A percentile compares a stretch with the other conserved stretches of the same genome.
Conservation (phyloP, 2,888 invertebrate genomes). For the Sarcophaga rosellei region DNA sequence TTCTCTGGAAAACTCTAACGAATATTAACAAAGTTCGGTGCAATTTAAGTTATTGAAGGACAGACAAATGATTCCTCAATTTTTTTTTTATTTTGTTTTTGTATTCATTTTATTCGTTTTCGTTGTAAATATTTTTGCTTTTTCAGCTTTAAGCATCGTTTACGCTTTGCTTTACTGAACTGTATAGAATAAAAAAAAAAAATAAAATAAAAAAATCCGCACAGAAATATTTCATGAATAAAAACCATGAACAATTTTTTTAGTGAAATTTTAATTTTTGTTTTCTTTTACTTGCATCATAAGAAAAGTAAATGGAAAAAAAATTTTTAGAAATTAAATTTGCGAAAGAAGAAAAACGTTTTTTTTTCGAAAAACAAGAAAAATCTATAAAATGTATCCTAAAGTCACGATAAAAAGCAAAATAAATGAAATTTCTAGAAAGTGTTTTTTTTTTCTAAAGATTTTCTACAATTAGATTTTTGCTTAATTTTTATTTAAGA, state of each 20-base stretch:
- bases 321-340: neutral
- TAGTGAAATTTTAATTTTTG: neutral
- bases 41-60: constrained; percentile 25
- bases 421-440: neutral
- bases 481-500: neutral
- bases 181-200: neutral
- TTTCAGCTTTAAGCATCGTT: too few species aligned
- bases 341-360: neutral
- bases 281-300: neutral
- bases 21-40: constrained; percentile 26
- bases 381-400: too few species aligned
- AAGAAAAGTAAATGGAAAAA: neutral
- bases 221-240: neutral
- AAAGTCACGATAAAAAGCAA: neutral
- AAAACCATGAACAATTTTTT: neutral
- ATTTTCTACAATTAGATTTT: too few species aligned
- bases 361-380: too few species aligned
- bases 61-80: constrained; percentile 4
- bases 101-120: too few species aligned
- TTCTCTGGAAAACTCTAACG: constrained; percentile 6
- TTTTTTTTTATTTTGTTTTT: constrained; percentile 1
- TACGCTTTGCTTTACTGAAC: neutral
- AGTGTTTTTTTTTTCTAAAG: too few species aligned
- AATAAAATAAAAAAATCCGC: neutral
- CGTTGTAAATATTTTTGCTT: too few species aligned